Evolutionary conservation across 1,140 invertebrate species (phyloP).

Genomic region (Acromyrmex heyeri): DNA sequence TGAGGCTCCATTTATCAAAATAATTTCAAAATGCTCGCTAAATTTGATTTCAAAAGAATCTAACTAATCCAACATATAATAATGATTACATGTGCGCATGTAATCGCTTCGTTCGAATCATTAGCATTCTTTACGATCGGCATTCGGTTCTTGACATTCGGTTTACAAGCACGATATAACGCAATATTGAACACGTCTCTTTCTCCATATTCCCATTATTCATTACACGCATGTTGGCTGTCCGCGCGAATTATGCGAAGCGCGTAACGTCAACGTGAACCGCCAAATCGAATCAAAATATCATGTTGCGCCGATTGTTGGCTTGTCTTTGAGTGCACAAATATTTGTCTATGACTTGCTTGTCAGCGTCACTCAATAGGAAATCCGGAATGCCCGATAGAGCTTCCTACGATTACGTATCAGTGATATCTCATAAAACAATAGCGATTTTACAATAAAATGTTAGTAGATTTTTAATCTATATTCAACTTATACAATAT

Average conservation of each 20-base stretch:
- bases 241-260: constrained; percentile 67
- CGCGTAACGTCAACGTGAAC: constrained; percentile 63
- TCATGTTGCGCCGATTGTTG: constrained; percentile 61
- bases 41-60: not conserved
- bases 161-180: constrained; percentile 54
- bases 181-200: constrained; percentile 62
- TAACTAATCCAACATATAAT: not conserved
- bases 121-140: constrained; percentile 37
- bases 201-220: constrained; percentile 65
- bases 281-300: constrained; percentile 75
- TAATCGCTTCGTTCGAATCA: constrained; percentile 2
- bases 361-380: not conserved
- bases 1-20: constrained; percentile 28
- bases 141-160: constrained; percentile 48
- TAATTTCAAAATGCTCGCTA: constrained; percentile 24
- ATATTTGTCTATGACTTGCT: constrained; percentile 60
- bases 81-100: not conserved
- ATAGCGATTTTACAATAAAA: not conserved
- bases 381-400: not conserved
- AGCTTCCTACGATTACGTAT: no score
- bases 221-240: constrained; percentile 57
- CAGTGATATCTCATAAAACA: not conserved
- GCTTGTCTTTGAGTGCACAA: constrained; percentile 24
- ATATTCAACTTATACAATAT: not conserved
- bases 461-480: not conserved